Base-by-base conservation (phyloP, 2,888 invertebrate genomes). In the Sympetrum striolatum region DNA sequence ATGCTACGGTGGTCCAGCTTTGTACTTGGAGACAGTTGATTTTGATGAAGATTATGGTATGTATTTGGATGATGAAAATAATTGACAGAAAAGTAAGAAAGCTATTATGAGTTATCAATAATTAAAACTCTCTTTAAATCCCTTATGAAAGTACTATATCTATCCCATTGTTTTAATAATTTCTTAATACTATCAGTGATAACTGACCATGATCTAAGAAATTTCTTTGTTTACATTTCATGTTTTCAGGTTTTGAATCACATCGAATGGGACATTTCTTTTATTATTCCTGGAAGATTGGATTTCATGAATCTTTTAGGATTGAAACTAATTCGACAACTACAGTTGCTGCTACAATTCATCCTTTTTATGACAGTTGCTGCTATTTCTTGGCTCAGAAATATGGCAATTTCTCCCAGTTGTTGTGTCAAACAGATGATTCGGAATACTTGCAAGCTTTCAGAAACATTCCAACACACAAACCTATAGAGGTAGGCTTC, bases 301-400 rank as follows among this genome's bases (percentile, higher is more conserved):
- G 60, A 60, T 86, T 86, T 22, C n/a, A 4, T 37, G 60, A 86
- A 14, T 60, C 37, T n/a, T 37, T 58, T n/a, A 60, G 5, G 15
- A 86, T 64, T 18, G 60, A 60, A 37, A 86, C 86, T n/a, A 60
- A 37, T 35, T 37, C n/a, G 39, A 86, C 86, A 86, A 31, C 37
- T 37, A 37, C 86, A 22, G 37, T 37, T 60, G 64, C n/a, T 37
- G 37, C 58, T n/a, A 35, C 58, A n/a, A 3, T 60, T 5, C 60
- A 60, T 1, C 86, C 86, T 82, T 22, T 15, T 0, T 53, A 86
- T 8, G 37, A 64, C 6, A 64, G 10, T 60, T 60, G 60, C 22
- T 86, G 86, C 60, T 86, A 60, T 37, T 37, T 86, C 37, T 37
- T 86, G 37, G 86, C 60, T 64, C 86, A 86, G 12, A 60, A 53